Percentiles rank a stretch among this genome's conserved stretches.
phyloP scores from a whole-genome alignment of 2,113 vertebrate genomes.

The Stomatorhinus ivindoensis region DNA sequence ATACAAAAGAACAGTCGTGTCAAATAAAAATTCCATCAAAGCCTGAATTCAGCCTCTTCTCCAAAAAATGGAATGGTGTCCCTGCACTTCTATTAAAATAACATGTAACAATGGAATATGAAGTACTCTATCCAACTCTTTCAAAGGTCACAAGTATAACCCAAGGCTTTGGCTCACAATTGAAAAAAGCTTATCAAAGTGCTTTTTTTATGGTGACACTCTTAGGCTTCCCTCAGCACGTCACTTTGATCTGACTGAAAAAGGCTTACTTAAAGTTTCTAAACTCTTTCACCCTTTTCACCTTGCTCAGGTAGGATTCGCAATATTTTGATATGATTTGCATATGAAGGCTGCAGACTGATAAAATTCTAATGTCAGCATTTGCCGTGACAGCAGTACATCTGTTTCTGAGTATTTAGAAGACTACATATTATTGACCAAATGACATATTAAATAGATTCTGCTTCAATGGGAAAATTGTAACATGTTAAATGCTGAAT shows the following conservation, averaged over 20 bases:
- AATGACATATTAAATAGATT: not conserved
- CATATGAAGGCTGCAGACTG: not conserved
- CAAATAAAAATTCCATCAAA: slow-evolving; percentile 5
- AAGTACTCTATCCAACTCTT: slow-evolving; percentile 53
- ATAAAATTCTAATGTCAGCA: not conserved
- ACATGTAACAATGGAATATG: slow-evolving; percentile 46
- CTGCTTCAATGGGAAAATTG: not conserved
- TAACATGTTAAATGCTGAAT: not conserved
- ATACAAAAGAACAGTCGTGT: slow-evolving; percentile 6
- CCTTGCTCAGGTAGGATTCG: not conserved
- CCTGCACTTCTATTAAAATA: slow-evolving; percentile 40
- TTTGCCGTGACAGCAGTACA: not conserved
- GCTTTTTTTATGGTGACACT: slow-evolving; percentile 38
- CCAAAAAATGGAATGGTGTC: slow-evolving; percentile 22
- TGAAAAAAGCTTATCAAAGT: slow-evolving; percentile 56
- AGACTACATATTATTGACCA: not conserved
- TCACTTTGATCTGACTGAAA: not conserved
- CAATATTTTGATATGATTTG: not conserved
- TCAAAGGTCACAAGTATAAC: slow-evolving; percentile 58
- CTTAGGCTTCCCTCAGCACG: not conserved
- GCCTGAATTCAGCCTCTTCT: not conserved
- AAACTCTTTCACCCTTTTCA: not conserved
- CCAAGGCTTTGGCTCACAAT: slow-evolving; percentile 50
- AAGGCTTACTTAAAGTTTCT: slow-evolving; percentile 6
- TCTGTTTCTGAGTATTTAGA: not conserved